These are phyloP conservation scores for Melanostigma gelatinosum DNA, from an alignment of 2,113 vertebrate genomes.

Conservation along the genomic window DNA sequence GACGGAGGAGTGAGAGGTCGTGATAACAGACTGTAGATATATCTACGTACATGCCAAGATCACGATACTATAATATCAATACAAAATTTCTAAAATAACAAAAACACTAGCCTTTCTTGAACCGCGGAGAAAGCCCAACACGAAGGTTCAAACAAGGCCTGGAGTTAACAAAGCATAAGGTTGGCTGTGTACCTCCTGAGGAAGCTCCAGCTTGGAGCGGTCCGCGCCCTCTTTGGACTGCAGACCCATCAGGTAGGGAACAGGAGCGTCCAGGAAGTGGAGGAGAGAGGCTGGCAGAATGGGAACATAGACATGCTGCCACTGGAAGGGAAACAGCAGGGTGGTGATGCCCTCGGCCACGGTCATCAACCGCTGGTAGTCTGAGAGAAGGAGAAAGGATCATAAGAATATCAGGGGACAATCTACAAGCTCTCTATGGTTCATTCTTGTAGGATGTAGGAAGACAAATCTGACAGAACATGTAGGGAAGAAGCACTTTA, in stretches of 20 bases:
- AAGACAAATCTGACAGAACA: not conserved
- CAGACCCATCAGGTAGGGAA: conserved; percentile 95
- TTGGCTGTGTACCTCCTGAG: conserved; percentile 88
- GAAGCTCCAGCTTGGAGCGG: conserved; percentile 93
- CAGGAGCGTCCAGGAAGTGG: conserved; percentile 94
- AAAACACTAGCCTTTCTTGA: not conserved
- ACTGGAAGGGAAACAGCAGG: conserved; percentile 93
- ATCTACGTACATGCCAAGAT: no score
- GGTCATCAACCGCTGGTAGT: conserved; percentile 93
- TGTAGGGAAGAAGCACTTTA: not conserved
- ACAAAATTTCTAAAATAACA: no score
- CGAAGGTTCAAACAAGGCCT: not conserved
- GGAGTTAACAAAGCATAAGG: not conserved
- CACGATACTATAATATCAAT: no score
- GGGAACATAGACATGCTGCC: conserved; percentile 96
- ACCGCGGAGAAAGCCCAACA: not conserved
- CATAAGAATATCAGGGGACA: not conserved
- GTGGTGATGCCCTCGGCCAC: conserved; percentile 92
- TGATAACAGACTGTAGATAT: no score
- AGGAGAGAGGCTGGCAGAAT: conserved; percentile 94
- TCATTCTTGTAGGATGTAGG: not conserved
- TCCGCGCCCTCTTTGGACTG: conserved; percentile 92
- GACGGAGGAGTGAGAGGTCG: no score
- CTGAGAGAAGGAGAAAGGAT: conserved; percentile 69
- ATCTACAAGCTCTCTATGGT: not conserved